Evolutionary conservation across 2,888 invertebrate species (phyloP).

Genomic region (Morinoia aosen): DNA sequence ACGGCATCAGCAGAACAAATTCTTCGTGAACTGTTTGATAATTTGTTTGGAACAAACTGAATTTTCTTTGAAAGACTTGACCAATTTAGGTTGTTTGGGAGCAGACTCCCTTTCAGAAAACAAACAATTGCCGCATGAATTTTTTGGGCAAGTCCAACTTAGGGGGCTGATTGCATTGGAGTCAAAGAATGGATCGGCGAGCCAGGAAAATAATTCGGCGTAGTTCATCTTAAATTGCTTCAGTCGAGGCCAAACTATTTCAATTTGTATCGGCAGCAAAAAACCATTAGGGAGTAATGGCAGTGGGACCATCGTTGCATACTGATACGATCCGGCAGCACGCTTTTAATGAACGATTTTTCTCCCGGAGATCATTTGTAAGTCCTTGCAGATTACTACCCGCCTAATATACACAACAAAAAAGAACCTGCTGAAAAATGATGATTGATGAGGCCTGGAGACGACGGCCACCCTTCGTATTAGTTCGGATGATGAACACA

Average conservation of each 20-base stretch:
- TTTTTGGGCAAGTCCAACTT: slow-evolving; percentile 16
- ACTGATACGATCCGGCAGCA: slow-evolving; percentile 31
- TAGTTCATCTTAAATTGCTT: slow-evolving; percentile 37
- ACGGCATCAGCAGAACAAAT: background rate
- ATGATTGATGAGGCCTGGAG: slow-evolving; percentile 50
- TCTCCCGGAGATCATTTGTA: slow-evolving; percentile 41
- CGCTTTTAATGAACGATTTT: slow-evolving; percentile 33
- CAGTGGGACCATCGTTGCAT: slow-evolving; percentile 30
- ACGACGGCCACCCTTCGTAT: slow-evolving; percentile 33
- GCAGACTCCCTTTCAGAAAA: slow-evolving; percentile 30
- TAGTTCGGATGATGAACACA: slow-evolving; percentile 30
- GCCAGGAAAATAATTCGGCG: slow-evolving; percentile 28
- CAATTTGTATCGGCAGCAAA: slow-evolving; percentile 40
- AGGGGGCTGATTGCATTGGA: slow-evolving; percentile 36
- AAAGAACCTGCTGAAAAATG: slow-evolving; percentile 29
- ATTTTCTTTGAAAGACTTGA: slow-evolving; percentile 30
- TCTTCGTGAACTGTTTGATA: background rate
- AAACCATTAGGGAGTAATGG: slow-evolving; percentile 43
- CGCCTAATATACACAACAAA: slow-evolving; percentile 17
- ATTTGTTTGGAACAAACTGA: slow-evolving; percentile 12
- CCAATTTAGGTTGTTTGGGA: slow-evolving; percentile 8
- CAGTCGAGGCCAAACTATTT: slow-evolving; percentile 37
- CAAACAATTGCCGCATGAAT: slow-evolving; percentile 30
- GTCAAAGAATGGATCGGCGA: slow-evolving; percentile 37
- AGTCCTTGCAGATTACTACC: slow-evolving; percentile 50